Conservation (phyloP, 2,113 vertebrate species). For the Corythoichthys haematopterus region DNA sequence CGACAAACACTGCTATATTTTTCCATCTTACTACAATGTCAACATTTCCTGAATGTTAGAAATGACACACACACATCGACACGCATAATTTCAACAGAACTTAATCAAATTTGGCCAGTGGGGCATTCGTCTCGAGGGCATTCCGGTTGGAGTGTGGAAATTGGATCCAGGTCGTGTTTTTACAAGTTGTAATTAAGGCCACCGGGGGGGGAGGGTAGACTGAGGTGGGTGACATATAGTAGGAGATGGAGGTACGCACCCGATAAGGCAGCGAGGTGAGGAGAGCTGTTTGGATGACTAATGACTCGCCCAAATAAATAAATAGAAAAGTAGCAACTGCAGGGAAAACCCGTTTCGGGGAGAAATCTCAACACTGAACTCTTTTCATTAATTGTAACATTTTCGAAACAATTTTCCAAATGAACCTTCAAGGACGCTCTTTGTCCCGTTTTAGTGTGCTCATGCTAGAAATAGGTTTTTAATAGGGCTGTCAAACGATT, state of each 20-base stretch:
- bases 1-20: neutral
- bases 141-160: slow-evolving; percentile 49
- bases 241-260: neutral
- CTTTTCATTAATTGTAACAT: neutral
- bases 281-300: slow-evolving; percentile 1
- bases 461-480: neutral
- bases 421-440: neutral
- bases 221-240: neutral
- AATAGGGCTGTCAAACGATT: too few relatives aligned
- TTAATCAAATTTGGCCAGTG: slow-evolving; percentile 66
- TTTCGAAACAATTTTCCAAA: neutral
- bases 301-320: neutral
- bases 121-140: slow-evolving; percentile 53
- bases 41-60: neutral
- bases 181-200: slow-evolving; percentile 72
- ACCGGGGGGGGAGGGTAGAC: slow-evolving; percentile 9
- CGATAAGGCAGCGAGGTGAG: slow-evolving; percentile 3
- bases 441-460: neutral
- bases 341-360: neutral
- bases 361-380: neutral
- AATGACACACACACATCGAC: neutral
- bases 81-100: slow-evolving; percentile 30
- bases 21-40: neutral
- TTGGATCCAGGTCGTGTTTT: slow-evolving; percentile 61
- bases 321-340: neutral